Conservation (phyloP, 1,140 invertebrate species). For the Drosophila kurseongensis region DNA sequence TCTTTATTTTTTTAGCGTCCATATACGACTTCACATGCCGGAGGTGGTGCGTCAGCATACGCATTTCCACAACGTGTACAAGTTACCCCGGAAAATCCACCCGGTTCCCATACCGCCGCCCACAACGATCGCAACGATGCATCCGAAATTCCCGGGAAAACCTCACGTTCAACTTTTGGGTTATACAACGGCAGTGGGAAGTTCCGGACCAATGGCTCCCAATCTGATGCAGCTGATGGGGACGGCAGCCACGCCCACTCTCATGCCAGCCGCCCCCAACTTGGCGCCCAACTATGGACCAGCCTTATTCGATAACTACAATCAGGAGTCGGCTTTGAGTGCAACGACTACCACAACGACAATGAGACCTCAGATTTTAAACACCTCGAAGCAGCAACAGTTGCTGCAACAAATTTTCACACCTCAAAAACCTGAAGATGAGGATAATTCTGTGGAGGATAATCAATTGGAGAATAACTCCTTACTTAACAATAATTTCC, state of each 20-base stretch:
- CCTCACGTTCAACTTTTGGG: constrained; percentile 69
- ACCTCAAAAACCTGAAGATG: constrained; percentile 26
- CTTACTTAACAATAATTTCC: constrained; percentile 60
- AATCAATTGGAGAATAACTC: constrained; percentile 56
- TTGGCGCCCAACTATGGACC: constrained; percentile 64
- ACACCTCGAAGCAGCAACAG: constrained; percentile 38
- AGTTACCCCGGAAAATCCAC: constrained; percentile 36
- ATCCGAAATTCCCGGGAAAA: constrained; percentile 35
- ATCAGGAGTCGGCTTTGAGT: constrained; percentile 22
- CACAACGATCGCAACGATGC: constrained; percentile 16
- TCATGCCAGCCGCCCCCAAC: constrained; percentile 40
- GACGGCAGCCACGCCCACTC: constrained; percentile 35
- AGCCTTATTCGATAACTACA: constrained; percentile 57
- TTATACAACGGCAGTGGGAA: constrained; percentile 67
- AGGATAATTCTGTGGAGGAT: constrained; percentile 15
- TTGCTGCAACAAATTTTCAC: constrained; percentile 64
- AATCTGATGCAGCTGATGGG: constrained; percentile 65
- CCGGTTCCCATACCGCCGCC: neutral
- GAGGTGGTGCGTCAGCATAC: constrained; percentile 72
- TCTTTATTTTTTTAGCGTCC: constrained; percentile 47
- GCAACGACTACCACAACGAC: constrained; percentile 35
- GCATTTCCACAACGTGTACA: constrained; percentile 73
- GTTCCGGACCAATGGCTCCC: constrained; percentile 47
- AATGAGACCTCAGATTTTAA: constrained; percentile 15
- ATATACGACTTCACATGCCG: constrained; percentile 79